Evolutionary conservation across 2,888 invertebrate genomes (phyloP).

Genomic region (Ecdyonurus torrentis): DNA sequence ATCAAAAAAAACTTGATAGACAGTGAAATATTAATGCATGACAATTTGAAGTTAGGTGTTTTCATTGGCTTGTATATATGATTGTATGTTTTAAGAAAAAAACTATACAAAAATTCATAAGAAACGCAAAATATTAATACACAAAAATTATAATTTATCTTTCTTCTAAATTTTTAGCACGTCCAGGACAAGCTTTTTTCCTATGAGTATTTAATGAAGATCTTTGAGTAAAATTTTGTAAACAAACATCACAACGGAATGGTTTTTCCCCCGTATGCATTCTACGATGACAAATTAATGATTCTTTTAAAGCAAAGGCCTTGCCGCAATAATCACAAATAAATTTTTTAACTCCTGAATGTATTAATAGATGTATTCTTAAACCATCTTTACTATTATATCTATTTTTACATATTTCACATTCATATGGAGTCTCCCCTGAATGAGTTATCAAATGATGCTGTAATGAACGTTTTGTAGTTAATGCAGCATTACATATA

Average conservation of each 20-base stretch:
- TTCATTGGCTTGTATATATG: no score
- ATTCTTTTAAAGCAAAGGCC: background rate
- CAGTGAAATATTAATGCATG: no score
- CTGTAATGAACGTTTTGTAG: background rate
- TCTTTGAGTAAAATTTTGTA: background rate
- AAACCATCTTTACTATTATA: background rate
- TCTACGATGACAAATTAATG: background rate
- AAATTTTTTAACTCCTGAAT: background rate
- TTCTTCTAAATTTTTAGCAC: no score
- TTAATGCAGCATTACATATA: background rate
- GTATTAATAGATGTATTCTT: background rate
- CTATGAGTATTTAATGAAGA: background rate
- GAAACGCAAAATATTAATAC: no score
- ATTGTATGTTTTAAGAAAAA: no score
- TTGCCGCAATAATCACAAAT: background rate
- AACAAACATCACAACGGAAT: background rate
- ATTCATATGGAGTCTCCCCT: background rate
- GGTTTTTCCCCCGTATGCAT: background rate
- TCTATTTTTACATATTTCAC: background rate
- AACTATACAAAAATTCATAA: no score
- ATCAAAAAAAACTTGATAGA: no score
- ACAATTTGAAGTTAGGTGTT: no score
- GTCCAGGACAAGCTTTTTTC: no score
- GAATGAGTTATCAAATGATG: background rate
- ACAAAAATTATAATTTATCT: no score